Evolutionary conservation across 2,113 vertebrate genomes (phyloP).

Genomic region (Nothocercus nigrocapillus): DNA sequence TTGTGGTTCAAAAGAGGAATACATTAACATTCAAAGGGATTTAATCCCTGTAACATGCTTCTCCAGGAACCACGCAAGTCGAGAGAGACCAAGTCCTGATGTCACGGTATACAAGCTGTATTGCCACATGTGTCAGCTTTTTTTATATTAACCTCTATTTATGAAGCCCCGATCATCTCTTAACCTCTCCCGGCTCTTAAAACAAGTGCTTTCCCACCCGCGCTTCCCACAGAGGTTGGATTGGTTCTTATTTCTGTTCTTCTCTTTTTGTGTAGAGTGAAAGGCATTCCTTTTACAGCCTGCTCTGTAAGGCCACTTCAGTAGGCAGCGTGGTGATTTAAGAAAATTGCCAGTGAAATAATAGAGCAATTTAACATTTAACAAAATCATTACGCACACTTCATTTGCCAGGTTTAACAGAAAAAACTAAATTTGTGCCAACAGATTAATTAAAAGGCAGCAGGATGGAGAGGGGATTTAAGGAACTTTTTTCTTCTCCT

Average conservation of each 20-base stretch:
- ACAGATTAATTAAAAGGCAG: neutral
- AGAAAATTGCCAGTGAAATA: constrained; percentile 27
- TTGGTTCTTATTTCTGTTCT: neutral
- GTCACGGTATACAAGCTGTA: neutral
- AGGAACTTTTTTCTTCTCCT: neutral
- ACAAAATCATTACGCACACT: neutral
- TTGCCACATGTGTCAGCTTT: neutral
- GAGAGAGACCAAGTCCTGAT: constrained; percentile 22
- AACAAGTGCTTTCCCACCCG: neutral
- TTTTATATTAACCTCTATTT: constrained; percentile 13
- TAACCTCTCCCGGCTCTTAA: neutral
- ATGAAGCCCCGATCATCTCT: neutral
- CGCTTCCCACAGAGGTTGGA: neutral
- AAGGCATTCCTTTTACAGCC: neutral
- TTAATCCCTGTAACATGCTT: constrained; percentile 65
- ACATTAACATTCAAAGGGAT: constrained; percentile 70
- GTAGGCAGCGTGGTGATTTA: neutral
- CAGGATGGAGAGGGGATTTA: neutral
- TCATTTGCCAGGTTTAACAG: constrained; percentile 10
- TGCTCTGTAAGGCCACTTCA: neutral
- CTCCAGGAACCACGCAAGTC: neutral
- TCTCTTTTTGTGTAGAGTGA: neutral
- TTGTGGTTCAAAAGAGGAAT: constrained; percentile 66
- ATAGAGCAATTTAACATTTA: constrained; percentile 2
- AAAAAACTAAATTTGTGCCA: neutral